Evolutionary conservation across 2,113 vertebrate genomes (phyloP).

Genomic region (Macheiramphus alcinus): DNA sequence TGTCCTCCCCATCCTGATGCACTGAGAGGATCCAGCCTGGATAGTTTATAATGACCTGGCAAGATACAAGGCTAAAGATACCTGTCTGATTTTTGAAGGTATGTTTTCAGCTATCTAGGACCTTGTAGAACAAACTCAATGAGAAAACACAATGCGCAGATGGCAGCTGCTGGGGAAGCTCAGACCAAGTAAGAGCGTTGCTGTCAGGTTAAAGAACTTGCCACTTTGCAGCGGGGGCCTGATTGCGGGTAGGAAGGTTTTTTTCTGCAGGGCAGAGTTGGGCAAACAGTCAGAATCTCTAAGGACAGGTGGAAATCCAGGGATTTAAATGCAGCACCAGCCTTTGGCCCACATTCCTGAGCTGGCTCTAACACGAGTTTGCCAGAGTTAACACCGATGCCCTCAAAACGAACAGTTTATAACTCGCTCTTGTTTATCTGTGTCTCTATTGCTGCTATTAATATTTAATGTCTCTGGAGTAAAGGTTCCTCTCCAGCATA

Average conservation of each 20-base stretch:
- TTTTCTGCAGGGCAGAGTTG: background rate
- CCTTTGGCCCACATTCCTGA: background rate
- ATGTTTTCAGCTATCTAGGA: background rate
- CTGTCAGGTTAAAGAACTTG: background rate
- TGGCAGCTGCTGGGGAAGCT: background rate
- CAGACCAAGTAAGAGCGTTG: fast-evolving
- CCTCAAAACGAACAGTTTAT: slow-evolving; percentile 56
- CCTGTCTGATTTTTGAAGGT: background rate
- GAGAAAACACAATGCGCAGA: background rate
- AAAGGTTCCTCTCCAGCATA: slow-evolving; percentile 25
- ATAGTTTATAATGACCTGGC: background rate
- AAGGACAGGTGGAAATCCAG: background rate
- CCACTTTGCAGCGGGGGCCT: background rate
- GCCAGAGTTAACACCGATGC: background rate
- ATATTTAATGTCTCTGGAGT: slow-evolving; percentile 69
- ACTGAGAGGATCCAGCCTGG: background rate
- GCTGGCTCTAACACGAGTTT: background rate
- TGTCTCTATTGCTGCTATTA: slow-evolving; percentile 60
- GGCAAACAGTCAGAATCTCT: background rate
- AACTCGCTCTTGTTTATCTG: slow-evolving; percentile 63
- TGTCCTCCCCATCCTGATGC: background rate
- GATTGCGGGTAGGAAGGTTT: fast-evolving
- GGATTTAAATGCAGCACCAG: background rate
- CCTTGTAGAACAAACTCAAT: background rate
- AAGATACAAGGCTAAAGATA: background rate